Percentiles rank a stretch among this genome's conserved stretches.
phyloP scores from a whole-genome alignment of 2,888 invertebrate species.

The Galeruca laticollis region DNA sequence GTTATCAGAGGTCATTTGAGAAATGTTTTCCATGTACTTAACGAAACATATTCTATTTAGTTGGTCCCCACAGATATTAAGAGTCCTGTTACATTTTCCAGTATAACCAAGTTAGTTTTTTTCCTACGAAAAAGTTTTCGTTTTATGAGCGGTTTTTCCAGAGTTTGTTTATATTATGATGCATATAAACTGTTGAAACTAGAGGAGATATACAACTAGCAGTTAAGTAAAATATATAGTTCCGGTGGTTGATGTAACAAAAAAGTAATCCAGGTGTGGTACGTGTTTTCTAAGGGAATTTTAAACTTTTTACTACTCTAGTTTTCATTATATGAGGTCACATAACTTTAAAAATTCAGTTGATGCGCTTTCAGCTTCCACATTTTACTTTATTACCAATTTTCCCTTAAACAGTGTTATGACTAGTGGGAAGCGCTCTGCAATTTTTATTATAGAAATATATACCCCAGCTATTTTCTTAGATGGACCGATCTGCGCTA shows the following conservation, averaged over 20 bases:
- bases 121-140: slow-evolving; percentile 21
- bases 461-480: too few relatives aligned
- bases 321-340: neutral
- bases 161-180: slow-evolving; percentile 26
- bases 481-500: too few relatives aligned
- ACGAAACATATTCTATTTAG: slow-evolving; percentile 37
- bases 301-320: neutral
- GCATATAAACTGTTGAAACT: slow-evolving; percentile 21
- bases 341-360: neutral
- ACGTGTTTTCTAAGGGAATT: neutral
- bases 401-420: neutral
- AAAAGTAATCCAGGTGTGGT: neutral
- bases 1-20: slow-evolving; percentile 40
- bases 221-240: slow-evolving; percentile 14
- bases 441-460: too few relatives aligned
- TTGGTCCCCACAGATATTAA: slow-evolving; percentile 44
- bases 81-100: slow-evolving; percentile 20
- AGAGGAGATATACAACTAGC: slow-evolving; percentile 10
- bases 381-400: neutral
- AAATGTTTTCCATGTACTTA: slow-evolving; percentile 32
- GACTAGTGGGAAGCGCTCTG: neutral
- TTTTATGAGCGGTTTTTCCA: slow-evolving; percentile 25
- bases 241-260: neutral
- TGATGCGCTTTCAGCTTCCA: neutral
- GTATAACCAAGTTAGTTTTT: slow-evolving; percentile 24